phyloP scores from a whole-genome alignment of 2,113 vertebrate species.

The Seriola rivoliana region DNA sequence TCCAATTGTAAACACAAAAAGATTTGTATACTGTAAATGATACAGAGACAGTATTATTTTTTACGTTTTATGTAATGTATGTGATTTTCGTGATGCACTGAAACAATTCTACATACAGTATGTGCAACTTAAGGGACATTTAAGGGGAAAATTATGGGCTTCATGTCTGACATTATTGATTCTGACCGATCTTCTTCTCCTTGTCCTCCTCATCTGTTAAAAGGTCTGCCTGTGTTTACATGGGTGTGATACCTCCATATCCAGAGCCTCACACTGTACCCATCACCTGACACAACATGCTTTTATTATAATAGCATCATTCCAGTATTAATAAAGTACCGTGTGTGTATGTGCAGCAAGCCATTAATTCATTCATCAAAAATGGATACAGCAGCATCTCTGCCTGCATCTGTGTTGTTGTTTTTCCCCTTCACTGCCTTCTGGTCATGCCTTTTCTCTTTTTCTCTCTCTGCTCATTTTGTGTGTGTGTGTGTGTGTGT shows the following conservation, averaged over 20 bases:
- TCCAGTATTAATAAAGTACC: conserved; percentile 75
- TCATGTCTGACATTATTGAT: not conserved
- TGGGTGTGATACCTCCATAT: conserved; percentile 74
- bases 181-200: conserved; percentile 41
- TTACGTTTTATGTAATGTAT: not conserved
- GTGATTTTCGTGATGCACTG: not conserved
- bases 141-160: not conserved
- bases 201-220: conserved; percentile 57
- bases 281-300: conserved; percentile 72
- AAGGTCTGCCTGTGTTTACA: conserved; percentile 76
- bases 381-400: conserved; percentile 73
- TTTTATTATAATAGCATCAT: conserved; percentile 74
- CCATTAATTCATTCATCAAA: conserved; percentile 75
- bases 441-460: conserved; percentile 43
- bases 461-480: conserved; percentile 16
- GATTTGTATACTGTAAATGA: too few relatives aligned
- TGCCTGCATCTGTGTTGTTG: conserved; percentile 77
- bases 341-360: conserved; percentile 51
- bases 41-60: not conserved
- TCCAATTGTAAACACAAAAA: too few relatives aligned
- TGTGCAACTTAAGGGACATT: not conserved
- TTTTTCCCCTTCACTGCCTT: conserved; percentile 76
- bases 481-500: conserved; percentile 26
- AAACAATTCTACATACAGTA: conserved; percentile 1
- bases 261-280: conserved; percentile 59